Evolutionary conservation across 1,140 invertebrate genomes (phyloP).

Genomic region (Palaemon carinicauda): DNA sequence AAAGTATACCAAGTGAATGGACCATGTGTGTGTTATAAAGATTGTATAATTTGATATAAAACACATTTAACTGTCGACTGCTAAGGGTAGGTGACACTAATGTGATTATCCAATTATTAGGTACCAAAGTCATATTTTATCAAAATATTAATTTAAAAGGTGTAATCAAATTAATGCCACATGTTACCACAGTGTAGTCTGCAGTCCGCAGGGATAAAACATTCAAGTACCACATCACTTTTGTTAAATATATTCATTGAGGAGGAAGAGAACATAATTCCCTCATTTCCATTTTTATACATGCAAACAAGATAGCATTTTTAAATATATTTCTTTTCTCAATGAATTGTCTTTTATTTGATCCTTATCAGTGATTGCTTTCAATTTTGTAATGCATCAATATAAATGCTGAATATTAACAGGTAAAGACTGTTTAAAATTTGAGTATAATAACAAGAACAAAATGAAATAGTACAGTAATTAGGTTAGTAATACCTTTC

Average conservation of each 20-base stretch:
- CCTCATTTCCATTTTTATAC: constrained; percentile 55
- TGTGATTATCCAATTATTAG: neutral
- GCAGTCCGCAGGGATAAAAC: constrained; percentile 19
- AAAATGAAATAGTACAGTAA: no score
- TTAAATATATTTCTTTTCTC: constrained; percentile 44
- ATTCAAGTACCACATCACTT: constrained; percentile 12
- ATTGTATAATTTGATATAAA: constrained; percentile 10
- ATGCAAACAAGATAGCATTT: constrained; percentile 39
- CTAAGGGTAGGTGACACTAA: neutral
- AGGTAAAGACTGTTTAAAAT: no score
- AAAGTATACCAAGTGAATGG: constrained; percentile 7
- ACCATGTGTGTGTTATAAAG: constrained; percentile 23
- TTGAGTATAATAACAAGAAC: no score
- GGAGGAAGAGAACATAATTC: constrained; percentile 12
- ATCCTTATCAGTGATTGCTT: no score
- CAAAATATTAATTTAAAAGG: no score
- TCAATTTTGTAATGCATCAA: no score
- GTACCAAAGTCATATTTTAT: constrained; percentile 4
- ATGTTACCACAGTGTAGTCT: neutral
- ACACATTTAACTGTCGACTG: neutral
- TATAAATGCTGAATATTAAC: no score
- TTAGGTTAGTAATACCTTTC: no score
- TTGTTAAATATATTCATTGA: constrained; percentile 18
- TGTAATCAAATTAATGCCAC: neutral
- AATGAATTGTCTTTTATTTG: no score